These are phyloP conservation scores for Nowickia ferox DNA, from an alignment of 2,888 invertebrate species.

Conservation along the genomic window DNA sequence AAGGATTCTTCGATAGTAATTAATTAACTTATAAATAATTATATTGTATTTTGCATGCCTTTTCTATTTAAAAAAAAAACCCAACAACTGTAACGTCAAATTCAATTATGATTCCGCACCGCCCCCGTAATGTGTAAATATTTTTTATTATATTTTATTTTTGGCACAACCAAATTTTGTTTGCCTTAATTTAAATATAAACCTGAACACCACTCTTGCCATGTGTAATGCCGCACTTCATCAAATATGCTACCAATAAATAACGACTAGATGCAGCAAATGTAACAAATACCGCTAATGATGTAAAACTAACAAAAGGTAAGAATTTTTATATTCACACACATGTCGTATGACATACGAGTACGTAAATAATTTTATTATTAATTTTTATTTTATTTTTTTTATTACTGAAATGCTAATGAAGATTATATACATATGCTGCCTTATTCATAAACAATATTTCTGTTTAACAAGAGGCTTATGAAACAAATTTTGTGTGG, in stretches of 20 bases:
- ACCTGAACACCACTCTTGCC: conserved; percentile 49
- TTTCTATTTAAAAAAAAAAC: conserved; percentile 4
- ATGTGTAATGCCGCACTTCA: conserved; percentile 63
- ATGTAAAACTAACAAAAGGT: conserved; percentile 80
- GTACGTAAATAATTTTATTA: background rate
- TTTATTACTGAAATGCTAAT: too few relatives aligned
- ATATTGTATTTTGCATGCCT: conserved; percentile 55
- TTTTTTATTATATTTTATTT: conserved; percentile 22
- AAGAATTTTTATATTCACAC: conserved; percentile 74
- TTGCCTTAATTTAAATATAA: conserved; percentile 56
- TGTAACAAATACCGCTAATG: conserved; percentile 75
- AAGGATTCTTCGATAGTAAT: too few relatives aligned
- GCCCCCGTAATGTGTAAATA: conserved; percentile 50
- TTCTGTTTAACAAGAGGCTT: too few relatives aligned
- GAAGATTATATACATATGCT: too few relatives aligned
- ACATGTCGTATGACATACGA: too few relatives aligned
- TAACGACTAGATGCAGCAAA: conserved; percentile 76
- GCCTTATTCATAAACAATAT: too few relatives aligned
- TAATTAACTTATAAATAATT: background rate
- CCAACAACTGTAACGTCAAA: conserved; percentile 40
- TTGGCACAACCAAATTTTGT: conserved; percentile 51
- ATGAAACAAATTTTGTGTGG: too few relatives aligned
- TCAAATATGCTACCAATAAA: conserved; percentile 4
- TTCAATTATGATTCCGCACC: conserved; percentile 50
- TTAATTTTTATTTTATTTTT: too few relatives aligned